Evolutionary conservation across 1,140 invertebrate species (phyloP).

Genomic region (Samia ricini): DNA sequence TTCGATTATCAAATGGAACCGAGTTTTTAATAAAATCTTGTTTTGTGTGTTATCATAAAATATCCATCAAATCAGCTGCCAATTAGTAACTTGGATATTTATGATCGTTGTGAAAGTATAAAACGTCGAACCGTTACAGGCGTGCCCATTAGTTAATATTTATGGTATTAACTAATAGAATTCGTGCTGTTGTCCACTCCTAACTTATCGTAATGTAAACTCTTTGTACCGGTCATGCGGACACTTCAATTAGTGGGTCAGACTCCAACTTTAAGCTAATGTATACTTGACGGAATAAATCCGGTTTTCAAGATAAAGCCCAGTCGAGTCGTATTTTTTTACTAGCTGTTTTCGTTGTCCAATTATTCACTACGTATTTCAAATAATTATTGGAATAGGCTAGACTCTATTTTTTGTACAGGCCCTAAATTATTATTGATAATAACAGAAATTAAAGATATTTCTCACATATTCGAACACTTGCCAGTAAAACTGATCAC

Average conservation of each 20-base stretch:
- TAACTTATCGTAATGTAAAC: conserved; percentile 51
- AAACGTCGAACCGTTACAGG: conserved; percentile 22
- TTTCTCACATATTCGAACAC: no score
- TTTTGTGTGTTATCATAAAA: not conserved
- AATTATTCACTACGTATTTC: no score
- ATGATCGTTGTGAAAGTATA: conserved; percentile 19
- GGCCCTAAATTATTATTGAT: no score
- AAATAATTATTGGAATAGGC: no score
- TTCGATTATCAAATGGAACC: not conserved
- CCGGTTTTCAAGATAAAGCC: conserved; percentile 41
- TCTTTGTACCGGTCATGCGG: conserved; percentile 28
- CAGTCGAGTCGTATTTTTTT: conserved; percentile 20
- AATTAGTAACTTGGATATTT: not conserved
- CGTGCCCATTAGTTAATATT: conserved; percentile 17
- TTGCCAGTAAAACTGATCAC: no score
- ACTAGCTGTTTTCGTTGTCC: no score
- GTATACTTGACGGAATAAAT: conserved; percentile 56
- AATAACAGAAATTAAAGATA: no score
- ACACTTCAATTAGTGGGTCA: conserved; percentile 56
- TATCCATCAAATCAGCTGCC: not conserved
- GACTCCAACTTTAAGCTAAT: conserved; percentile 36
- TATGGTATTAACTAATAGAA: conserved; percentile 20
- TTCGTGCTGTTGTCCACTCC: conserved; percentile 20
- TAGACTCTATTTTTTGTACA: no score
- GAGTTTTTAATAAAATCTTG: not conserved